Evolutionary conservation across 2,797 vertebrate genomes (phyloP).

Genomic region (Euthynnus affinis): DNA sequence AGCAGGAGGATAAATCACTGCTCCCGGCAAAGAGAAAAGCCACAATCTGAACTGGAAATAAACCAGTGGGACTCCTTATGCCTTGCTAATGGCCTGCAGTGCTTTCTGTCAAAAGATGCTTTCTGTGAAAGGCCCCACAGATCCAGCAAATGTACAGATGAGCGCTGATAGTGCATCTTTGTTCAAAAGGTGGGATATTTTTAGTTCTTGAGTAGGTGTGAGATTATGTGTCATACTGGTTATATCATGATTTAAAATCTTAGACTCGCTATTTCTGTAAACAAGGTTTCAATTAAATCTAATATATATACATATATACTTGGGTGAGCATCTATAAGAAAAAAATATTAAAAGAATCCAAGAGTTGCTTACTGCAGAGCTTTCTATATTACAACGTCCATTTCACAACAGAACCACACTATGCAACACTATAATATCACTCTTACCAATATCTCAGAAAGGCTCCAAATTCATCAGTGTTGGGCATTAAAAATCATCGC

Average conservation of each 20-base stretch:
- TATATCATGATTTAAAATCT: conserved; percentile 12
- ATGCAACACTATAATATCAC: background rate
- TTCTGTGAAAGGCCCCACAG: conserved; percentile 28
- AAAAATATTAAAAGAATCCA: background rate
- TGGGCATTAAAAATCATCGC: conserved; percentile 39
- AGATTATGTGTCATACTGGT: conserved; percentile 25
- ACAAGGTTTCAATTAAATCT: background rate
- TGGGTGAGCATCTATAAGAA: background rate
- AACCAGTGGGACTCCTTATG: conserved; percentile 74
- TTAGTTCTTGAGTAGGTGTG: conserved; percentile 47
- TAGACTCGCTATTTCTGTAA: background rate
- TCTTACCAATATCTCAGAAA: conserved; percentile 30
- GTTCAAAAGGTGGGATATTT: conserved; percentile 49
- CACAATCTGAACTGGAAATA: conserved; percentile 73
- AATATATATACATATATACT: no score
- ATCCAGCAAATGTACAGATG: conserved; percentile 43
- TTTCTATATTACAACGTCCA: background rate
- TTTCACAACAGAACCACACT: background rate
- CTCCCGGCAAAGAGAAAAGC: conserved; percentile 63
- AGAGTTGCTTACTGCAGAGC: background rate
- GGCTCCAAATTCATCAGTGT: conserved; percentile 38
- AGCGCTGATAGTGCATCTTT: conserved; percentile 32
- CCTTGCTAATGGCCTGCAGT: conserved; percentile 66
- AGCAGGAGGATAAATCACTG: conserved; percentile 76
- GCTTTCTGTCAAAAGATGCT: conserved; percentile 57